phyloP scores from a whole-genome alignment of 2,888 invertebrate species.

The Pseudolycoriella hygida region DNA sequence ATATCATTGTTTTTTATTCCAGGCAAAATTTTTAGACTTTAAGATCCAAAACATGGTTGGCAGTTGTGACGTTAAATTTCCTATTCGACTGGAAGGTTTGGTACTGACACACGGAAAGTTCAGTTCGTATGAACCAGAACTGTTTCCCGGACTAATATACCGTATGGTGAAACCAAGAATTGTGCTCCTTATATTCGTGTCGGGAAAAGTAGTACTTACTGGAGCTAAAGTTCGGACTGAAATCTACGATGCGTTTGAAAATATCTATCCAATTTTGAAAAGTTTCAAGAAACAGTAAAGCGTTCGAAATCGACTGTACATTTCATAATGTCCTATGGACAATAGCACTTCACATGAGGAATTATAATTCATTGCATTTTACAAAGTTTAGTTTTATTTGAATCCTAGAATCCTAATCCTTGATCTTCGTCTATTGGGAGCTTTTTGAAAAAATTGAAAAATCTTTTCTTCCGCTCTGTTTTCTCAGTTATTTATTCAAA shows the following conservation, averaged over 20 bases:
- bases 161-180: conserved; percentile 95
- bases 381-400: no score
- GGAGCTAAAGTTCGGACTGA: conserved; percentile 85
- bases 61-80: conserved; percentile 63
- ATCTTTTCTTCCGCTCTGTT: no score
- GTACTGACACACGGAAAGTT: conserved; percentile 59
- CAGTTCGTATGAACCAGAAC: conserved; percentile 88
- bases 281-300: conserved; percentile 75
- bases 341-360: no score
- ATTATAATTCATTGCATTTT: no score
- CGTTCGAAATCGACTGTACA: no score
- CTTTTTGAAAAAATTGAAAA: no score
- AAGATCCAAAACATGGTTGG: conserved; percentile 70
- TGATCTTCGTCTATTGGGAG: no score
- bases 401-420: no score
- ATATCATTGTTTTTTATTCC: no score
- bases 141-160: conserved; percentile 96
- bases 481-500: no score
- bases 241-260: conserved; percentile 89
- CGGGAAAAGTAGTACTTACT: conserved; percentile 96
- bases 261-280: conserved; percentile 90
- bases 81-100: conserved; percentile 54
- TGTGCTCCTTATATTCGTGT: conserved; percentile 94
- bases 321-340: no score
- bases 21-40: conserved; percentile 63